phyloP scores from a whole-genome alignment of 2,888 invertebrate genomes.

The Tetragonisca angustula region DNA sequence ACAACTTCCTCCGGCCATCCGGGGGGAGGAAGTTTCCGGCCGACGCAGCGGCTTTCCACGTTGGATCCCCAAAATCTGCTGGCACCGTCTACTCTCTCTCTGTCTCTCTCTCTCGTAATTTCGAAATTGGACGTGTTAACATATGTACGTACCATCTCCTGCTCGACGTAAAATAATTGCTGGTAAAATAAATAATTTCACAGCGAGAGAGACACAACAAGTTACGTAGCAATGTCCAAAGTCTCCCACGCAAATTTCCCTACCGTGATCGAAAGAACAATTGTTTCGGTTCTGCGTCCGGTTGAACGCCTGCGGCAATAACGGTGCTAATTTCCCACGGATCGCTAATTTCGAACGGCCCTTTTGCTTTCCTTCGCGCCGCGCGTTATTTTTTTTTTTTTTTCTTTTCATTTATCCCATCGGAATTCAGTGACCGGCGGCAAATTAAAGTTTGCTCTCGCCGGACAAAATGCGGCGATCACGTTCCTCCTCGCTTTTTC shows the following conservation, averaged over 20 bases:
- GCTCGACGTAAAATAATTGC: background rate
- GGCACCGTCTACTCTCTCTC: background rate
- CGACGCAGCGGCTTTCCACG: constrained; percentile 17
- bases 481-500: background rate
- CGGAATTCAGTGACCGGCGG: background rate
- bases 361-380: background rate
- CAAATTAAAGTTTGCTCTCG: constrained; percentile 32
- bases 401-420: constrained; percentile 20
- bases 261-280: background rate
- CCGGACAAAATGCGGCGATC: background rate
- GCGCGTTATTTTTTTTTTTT: background rate
- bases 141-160: too few species aligned
- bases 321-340: background rate
- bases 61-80: constrained; percentile 4
- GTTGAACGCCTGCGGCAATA: background rate
- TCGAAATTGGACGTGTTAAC: background rate
- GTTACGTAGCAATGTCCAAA: background rate
- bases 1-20: constrained; percentile 21
- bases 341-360: constrained; percentile 2
- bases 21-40: constrained; percentile 30
- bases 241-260: background rate
- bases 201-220: background rate
- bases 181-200: background rate
- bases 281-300: background rate
- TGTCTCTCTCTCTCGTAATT: background rate